phyloP scores from a whole-genome alignment of 2,797 vertebrate species.

The Gymnopithys bicolor region DNA sequence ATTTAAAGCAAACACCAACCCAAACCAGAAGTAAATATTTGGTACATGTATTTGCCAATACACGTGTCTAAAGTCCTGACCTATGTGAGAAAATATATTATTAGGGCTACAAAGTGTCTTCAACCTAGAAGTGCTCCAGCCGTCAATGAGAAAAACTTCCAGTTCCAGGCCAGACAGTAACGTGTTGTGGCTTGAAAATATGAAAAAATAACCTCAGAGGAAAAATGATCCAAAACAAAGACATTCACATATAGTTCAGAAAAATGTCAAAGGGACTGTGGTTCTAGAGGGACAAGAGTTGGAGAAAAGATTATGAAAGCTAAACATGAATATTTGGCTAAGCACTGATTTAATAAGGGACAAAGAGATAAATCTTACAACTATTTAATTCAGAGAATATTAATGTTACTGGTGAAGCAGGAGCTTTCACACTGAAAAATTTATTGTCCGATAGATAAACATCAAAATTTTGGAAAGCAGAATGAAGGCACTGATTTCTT shows the following conservation, averaged over 20 bases:
- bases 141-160: neutral
- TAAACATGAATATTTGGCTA: neutral
- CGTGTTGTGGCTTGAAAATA: neutral
- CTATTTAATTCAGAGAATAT: neutral
- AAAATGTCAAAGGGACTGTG: neutral
- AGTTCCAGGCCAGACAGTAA: neutral
- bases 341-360: neutral
- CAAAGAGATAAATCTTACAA: neutral
- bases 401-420: neutral
- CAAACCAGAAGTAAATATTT: neutral
- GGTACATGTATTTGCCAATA: neutral
- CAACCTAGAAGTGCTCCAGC: neutral
- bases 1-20: neutral
- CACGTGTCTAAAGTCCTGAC: neutral
- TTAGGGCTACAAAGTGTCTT: neutral
- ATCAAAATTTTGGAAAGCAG: neutral
- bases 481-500: neutral
- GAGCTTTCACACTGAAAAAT: neutral
- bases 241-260: neutral
- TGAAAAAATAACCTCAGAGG: neutral
- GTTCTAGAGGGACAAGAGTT: neutral
- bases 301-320: neutral
- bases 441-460: neutral
- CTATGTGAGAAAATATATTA: neutral
- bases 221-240: constrained; percentile 3